These are phyloP conservation scores for Drosophila emarginata DNA, from an alignment of 2,888 invertebrate genomes.

Conservation along the genomic window DNA sequence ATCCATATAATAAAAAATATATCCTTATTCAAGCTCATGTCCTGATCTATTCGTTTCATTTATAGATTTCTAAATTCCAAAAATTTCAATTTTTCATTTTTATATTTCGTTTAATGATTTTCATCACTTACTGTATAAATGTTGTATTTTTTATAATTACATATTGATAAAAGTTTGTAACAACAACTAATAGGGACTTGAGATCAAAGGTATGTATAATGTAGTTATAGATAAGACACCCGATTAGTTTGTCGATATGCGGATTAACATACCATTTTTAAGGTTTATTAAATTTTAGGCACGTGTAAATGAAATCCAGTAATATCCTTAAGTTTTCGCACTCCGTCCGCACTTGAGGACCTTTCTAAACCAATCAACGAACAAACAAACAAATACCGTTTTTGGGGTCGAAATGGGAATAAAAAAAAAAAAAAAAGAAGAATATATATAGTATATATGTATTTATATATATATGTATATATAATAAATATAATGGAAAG, in stretches of 20 bases:
- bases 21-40: no score
- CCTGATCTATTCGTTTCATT: no score
- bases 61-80: no score
- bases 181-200: neutral
- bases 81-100: no score
- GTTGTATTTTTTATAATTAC: no score
- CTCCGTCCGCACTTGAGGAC: conserved; percentile 19
- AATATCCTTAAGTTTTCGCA: neutral
- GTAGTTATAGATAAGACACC: neutral
- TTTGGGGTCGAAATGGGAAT: neutral
- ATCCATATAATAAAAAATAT: no score
- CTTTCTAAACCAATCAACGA: conserved; percentile 15
- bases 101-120: no score
- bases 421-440: neutral
- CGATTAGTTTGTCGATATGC: neutral
- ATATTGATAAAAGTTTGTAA: no score
- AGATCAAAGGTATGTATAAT: neutral
- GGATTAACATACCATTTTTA: conserved; percentile 28
- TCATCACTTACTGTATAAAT: no score
- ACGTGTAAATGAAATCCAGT: neutral
- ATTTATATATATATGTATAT: conserved; percentile 10
- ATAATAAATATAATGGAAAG: conserved; percentile 43
- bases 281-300: neutral
- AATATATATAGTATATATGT: neutral
- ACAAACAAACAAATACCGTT: conserved; percentile 5